Conservation (phyloP, 92 coral and sea anemone species). For the Virgularia gustaviana region DNA sequence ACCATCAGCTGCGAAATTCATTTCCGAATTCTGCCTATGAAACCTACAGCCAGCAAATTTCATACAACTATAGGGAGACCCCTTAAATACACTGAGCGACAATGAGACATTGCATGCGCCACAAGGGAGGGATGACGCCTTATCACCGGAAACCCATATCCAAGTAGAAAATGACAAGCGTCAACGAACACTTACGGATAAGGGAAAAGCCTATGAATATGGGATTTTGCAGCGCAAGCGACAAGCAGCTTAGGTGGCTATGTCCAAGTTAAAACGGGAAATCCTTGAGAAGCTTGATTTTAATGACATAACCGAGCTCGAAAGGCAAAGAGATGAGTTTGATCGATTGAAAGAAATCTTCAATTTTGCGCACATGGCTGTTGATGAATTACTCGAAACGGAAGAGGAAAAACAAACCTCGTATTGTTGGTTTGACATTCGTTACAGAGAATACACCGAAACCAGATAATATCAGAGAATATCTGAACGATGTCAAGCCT, state of each 20-base stretch:
- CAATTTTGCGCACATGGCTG: neutral
- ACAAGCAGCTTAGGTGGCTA: neutral
- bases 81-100: no score
- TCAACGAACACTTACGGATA: no score
- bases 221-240: neutral
- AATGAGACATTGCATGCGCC: no score
- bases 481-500: neutral
- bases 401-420: conserved; percentile 12
- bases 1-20: no score
- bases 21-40: no score
- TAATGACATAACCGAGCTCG: conserved; percentile 4
- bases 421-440: conserved; percentile 24
- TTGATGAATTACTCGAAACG: neutral
- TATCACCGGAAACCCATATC: no score
- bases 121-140: no score
- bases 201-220: neutral
- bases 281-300: neutral
- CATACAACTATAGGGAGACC: no score
- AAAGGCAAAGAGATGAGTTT: neutral
- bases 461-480: conserved; percentile 14
- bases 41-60: no score
- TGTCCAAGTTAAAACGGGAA: neutral
- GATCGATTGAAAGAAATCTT: neutral
- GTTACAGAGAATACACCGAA: conserved; percentile 26
- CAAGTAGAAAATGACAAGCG: no score